Percentiles rank a stretch among this genome's conserved stretches.
Conservation (phyloP, 2,797 vertebrate genomes). For the Carduelis carduelis region DNA sequence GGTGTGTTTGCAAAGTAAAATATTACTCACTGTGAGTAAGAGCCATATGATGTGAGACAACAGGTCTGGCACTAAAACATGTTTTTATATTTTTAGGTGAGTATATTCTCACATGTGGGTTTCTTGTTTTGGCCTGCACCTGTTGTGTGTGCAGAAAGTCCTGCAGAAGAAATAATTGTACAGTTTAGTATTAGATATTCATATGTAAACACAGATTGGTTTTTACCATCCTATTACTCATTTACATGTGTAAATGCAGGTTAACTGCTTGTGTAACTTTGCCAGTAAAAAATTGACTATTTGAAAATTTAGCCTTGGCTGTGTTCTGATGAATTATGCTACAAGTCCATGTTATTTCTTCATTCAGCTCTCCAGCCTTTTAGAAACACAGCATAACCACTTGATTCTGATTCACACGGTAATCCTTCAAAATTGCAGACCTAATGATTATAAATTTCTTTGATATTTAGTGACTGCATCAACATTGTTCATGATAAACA, state of each 20-base stretch:
- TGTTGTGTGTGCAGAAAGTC: neutral
- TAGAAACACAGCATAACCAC: conserved; percentile 1
- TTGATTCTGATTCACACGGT: neutral
- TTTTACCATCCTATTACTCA: neutral
- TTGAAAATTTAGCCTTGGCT: neutral
- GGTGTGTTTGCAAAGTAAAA: neutral
- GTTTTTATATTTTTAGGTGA: neutral
- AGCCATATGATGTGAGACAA: neutral
- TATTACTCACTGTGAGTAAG: neutral
- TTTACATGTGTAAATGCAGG: neutral
- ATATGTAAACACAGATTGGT: neutral
- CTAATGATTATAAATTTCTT: conserved; percentile 41
- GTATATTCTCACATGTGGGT: neutral
- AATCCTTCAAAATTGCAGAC: conserved; percentile 33
- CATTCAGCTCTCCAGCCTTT: neutral
- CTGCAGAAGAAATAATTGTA: neutral
- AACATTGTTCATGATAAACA: conserved; percentile 50
- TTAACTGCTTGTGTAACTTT: neutral
- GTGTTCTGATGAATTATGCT: neutral
- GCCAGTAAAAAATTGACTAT: neutral
- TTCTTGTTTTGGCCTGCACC: neutral
- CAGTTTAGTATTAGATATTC: neutral
- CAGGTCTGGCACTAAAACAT: neutral
- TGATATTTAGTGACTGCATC: conserved; percentile 31
- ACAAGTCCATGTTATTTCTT: neutral